Conservation (phyloP, 2,888 invertebrate genomes). For the Cartodere bifasciata region DNA sequence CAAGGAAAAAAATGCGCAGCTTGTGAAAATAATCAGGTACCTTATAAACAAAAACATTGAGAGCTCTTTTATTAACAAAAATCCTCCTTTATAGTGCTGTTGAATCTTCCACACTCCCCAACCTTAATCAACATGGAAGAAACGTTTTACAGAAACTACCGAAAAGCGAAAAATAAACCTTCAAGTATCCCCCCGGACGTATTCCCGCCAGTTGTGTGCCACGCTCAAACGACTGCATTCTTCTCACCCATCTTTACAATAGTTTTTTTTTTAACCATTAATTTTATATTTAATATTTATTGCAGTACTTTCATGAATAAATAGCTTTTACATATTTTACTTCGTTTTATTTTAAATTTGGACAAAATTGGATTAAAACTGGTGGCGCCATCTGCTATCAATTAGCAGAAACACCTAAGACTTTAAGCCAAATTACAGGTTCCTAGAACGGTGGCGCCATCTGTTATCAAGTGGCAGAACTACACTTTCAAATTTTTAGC, state of each 20-base stretch:
- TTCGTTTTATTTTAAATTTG: too few relatives aligned
- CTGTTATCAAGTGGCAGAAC: too few relatives aligned
- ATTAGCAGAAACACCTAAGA: too few relatives aligned
- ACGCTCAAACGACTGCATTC: constrained; percentile 90
- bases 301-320: too few relatives aligned
- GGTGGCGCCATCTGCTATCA: too few relatives aligned
- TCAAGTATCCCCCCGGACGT: constrained; percentile 96
- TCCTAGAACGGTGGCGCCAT: too few relatives aligned
- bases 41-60: not conserved
- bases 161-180: constrained; percentile 90
- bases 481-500: too few relatives aligned
- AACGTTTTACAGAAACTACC: constrained; percentile 97
- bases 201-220: constrained; percentile 97
- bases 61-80: constrained; percentile 18
- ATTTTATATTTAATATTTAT: too few relatives aligned
- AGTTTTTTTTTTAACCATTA: too few relatives aligned
- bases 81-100: constrained; percentile 50
- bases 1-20: constrained; percentile 79
- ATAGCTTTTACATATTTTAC: too few relatives aligned
- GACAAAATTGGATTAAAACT: too few relatives aligned
- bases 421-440: too few relatives aligned
- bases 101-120: constrained; percentile 83
- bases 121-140: constrained; percentile 96
- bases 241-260: constrained; percentile 91
- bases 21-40: constrained; percentile 78